Evolutionary conservation across 2,888 invertebrate species (phyloP).

Genomic region (Myathropa florea): DNA sequence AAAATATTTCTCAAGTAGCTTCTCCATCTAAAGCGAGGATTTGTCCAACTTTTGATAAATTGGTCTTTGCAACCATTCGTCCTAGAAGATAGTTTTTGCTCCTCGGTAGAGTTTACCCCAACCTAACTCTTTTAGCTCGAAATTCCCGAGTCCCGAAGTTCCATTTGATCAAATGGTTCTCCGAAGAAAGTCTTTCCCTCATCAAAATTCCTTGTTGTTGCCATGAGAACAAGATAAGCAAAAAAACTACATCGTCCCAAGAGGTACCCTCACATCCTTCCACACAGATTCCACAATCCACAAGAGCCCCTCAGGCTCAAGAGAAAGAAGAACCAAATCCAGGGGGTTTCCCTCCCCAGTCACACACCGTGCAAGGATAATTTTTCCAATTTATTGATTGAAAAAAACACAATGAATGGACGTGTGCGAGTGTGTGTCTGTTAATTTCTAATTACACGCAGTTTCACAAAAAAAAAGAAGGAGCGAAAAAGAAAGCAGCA

Average conservation of each 20-base stretch:
- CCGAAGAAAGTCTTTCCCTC: neutral
- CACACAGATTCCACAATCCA: neutral
- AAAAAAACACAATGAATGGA: conserved; percentile 17
- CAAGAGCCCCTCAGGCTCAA: neutral
- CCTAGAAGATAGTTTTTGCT: too few relatives aligned
- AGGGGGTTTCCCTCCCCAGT: neutral
- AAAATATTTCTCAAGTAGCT: too few relatives aligned
- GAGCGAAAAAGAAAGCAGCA: neutral
- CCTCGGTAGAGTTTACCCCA: too few relatives aligned
- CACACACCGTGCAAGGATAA: conserved; percentile 32
- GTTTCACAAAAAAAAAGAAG: conserved; percentile 1
- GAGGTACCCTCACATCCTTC: neutral
- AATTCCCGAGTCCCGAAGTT: too few relatives aligned
- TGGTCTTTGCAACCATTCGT: too few relatives aligned
- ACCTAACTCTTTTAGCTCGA: too few relatives aligned
- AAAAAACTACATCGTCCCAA: neutral
- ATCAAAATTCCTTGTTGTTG: neutral
- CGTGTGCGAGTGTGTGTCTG: conserved; percentile 32
- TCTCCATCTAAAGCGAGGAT: too few relatives aligned
- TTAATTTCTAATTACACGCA: conserved; percentile 64
- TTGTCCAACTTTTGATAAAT: too few relatives aligned
- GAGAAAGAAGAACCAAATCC: neutral
- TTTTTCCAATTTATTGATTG: conserved; percentile 69
- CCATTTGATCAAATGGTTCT: neutral
- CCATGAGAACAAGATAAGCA: neutral